Base-by-base conservation (phyloP, 2,888 invertebrate species). In the Hypsopygia costalis region DNA sequence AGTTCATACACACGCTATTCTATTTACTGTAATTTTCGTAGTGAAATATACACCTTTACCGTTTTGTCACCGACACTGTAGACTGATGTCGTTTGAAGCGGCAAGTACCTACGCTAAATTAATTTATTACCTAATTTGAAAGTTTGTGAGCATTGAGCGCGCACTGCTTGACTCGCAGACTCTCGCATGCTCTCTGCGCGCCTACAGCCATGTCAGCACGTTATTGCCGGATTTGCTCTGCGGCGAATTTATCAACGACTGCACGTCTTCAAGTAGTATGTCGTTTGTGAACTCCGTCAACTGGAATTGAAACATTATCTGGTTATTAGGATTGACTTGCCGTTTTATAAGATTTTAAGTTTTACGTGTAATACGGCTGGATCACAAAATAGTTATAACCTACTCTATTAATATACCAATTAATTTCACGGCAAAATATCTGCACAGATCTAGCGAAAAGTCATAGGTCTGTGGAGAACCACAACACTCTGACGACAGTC, bases 221-320 rank as follows among this genome's bases (percentile, higher is more conserved):
- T 94, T 25, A 6, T 25, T 95, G 79, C 95, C 95, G 72, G 95
- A 92, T 90, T 96, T 96, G 81, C 93, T 94, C 69, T 94, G 93
- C 68, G 95, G 93, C 58, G 97, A 94, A 89, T 95, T 95, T 73
- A 97, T 95, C 70, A 97, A 91, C 58, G 94, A 95, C 86, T 97
- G 95, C 72, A 97, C 96, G 82, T 94, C 95, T 67, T 96, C 96
- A 81, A 97, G 89, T 74, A 97, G 91, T 75, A 96, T 95, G 78
- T 95, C 95, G 81, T 91, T 94, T 71, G 95, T 93, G 78, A 97
- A 94, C 81, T 96, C 96, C 69, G 94, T 93, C 72, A 96, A 89
- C 94, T 94, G 90, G 47, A 91, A 90, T 49, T 49, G 52, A 58
- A 58, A 37, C 2, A 44, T n/a, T 8, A 10, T 7, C 8, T 1